Evolutionary conservation across 2,113 vertebrate genomes (phyloP).

Genomic region (Gila orcuttii): DNA sequence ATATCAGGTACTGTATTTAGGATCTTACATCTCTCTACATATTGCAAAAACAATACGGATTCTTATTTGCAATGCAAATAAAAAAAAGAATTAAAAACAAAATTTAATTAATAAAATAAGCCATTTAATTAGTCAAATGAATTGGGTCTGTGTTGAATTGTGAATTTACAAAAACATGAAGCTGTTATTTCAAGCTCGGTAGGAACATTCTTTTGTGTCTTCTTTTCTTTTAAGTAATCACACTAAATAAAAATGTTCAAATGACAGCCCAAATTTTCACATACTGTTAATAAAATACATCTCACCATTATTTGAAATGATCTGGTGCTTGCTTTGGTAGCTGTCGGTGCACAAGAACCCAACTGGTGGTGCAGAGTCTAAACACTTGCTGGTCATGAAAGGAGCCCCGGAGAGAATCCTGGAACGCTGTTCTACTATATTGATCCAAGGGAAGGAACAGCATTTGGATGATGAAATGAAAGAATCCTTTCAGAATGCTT

Average conservation of each 20-base stretch:
- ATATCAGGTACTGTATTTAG: conserved; percentile 53
- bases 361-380: conserved; percentile 37
- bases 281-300: neutral
- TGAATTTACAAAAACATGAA: no score
- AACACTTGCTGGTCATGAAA: conserved; percentile 60
- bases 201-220: no score
- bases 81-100: neutral
- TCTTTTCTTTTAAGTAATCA: neutral
- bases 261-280: neutral
- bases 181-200: no score
- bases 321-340: conserved; percentile 22
- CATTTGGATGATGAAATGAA: conserved; percentile 56
- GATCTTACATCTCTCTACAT: neutral
- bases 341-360: conserved; percentile 57
- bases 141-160: no score
- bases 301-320: neutral
- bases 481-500: conserved; percentile 60
- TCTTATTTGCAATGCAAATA: no score
- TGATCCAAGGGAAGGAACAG: conserved; percentile 55
- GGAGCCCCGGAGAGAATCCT: conserved; percentile 59
- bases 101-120: neutral
- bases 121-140: no score
- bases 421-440: conserved; percentile 55
- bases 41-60: neutral
- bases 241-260: neutral